These are phyloP conservation scores for Paracentrotus lividus DNA, from an alignment of 53 echinoderm and acorn worm species.

Conservation along the genomic window DNA sequence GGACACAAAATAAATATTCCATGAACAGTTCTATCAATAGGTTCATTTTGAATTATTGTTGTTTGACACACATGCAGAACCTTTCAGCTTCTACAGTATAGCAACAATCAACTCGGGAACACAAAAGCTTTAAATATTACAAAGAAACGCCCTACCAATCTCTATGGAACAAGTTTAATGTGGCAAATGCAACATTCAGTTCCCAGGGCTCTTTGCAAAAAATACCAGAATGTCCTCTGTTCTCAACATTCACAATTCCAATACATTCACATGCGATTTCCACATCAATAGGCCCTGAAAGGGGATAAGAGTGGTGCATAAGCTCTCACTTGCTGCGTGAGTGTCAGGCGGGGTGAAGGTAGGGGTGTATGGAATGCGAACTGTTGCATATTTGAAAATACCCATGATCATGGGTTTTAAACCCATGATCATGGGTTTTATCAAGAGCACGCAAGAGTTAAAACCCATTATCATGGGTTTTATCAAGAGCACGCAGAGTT, in stretches of 20 bases:
- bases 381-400: too few relatives aligned
- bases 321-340: neutral
- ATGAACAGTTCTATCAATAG: neutral
- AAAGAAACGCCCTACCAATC: neutral
- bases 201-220: neutral
- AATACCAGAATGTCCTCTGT: conserved; percentile 39
- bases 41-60: neutral
- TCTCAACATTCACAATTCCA: conserved; percentile 1
- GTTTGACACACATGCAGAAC: neutral
- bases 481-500: too few relatives aligned
- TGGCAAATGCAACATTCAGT: conserved; percentile 8
- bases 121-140: too few relatives aligned
- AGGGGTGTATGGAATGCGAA: too few relatives aligned
- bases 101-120: neutral
- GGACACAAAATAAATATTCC: too few relatives aligned
- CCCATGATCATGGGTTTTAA: too few relatives aligned
- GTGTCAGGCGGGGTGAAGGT: conserved; percentile 30
- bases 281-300: neutral
- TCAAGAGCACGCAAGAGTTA: too few relatives aligned
- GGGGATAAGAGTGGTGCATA: neutral
- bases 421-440: too few relatives aligned
- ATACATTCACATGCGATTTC: neutral
- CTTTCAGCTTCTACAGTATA: neutral
- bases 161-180: neutral
- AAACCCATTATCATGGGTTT: too few relatives aligned